phyloP scores from a whole-genome alignment of 1,140 invertebrate genomes.

The Tetraneura akinire region DNA sequence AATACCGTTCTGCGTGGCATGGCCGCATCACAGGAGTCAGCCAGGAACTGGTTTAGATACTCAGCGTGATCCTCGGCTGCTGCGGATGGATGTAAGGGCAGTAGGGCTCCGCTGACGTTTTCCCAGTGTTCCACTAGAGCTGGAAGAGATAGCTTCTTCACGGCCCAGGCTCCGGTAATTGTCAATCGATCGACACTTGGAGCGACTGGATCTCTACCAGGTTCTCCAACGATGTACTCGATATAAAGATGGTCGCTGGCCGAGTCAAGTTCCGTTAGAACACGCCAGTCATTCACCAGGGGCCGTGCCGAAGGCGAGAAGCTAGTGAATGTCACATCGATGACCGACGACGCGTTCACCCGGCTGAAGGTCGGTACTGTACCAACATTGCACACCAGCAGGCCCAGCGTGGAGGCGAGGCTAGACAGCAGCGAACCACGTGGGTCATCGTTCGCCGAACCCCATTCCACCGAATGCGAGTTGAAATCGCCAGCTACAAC shows the following conservation, averaged over 20 bases:
- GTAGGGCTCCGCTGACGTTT: accelerated
- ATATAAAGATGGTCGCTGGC: not conserved
- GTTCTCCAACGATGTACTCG: not conserved
- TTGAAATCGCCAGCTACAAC: no score
- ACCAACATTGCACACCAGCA: no score
- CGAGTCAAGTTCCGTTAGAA: not conserved
- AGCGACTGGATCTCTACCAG: not conserved
- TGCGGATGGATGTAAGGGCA: no score
- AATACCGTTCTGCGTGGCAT: not conserved
- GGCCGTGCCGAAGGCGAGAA: no score
- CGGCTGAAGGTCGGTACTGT: no score
- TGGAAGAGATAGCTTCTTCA: not conserved
- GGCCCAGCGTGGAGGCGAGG: no score
- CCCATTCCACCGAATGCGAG: no score
- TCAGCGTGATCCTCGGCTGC: not conserved
- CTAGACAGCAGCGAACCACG: no score
- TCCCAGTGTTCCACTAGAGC: no score
- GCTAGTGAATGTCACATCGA: no score
- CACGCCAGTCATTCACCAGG: not conserved
- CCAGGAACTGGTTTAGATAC: not conserved
- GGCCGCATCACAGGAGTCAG: not conserved
- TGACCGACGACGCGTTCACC: no score
- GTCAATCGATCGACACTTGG: accelerated
- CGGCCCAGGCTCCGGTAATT: not conserved
- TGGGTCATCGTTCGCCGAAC: no score